These are phyloP conservation scores for Hestina assimilis DNA, from an alignment of 1,140 invertebrate genomes.

Conservation along the genomic window DNA sequence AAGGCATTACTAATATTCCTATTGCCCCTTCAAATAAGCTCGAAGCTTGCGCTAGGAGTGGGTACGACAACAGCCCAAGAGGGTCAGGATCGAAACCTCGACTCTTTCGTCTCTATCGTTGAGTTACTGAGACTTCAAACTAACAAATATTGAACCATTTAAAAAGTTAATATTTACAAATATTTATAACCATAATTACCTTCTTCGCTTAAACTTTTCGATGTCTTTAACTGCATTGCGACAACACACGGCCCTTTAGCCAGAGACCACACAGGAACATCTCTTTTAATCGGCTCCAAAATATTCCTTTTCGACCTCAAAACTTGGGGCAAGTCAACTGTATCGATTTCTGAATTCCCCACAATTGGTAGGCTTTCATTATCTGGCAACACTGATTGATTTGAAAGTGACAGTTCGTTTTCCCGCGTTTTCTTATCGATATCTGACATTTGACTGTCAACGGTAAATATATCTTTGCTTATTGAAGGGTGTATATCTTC, in stretches of 20 bases:
- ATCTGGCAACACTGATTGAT: constrained; percentile 33
- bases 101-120: too few species aligned
- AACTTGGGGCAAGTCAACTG: constrained; percentile 48
- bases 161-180: too few species aligned
- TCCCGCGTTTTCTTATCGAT: constrained; percentile 11
- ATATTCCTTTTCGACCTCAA: constrained; percentile 63
- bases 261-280: constrained; percentile 66
- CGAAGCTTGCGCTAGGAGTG: too few species aligned
- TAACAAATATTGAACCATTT: too few species aligned
- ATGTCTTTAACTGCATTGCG: constrained; percentile 52
- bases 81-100: too few species aligned
- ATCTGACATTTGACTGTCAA: constrained; percentile 56
- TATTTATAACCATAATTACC: constrained; percentile 33
- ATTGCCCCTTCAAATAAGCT: too few species aligned
- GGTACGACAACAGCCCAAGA: too few species aligned
- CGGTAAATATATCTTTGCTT: constrained; percentile 59
- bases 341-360: constrained; percentile 24
- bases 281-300: constrained; percentile 69
- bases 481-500: constrained; percentile 61
- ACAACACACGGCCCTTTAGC: constrained; percentile 69
- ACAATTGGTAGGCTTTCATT: constrained; percentile 29
- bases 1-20: too few species aligned
- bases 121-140: too few species aligned
- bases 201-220: constrained; percentile 36
- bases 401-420: constrained; percentile 13